Conservation (phyloP, 2,888 invertebrate genomes). For the Pandemis corylana region DNA sequence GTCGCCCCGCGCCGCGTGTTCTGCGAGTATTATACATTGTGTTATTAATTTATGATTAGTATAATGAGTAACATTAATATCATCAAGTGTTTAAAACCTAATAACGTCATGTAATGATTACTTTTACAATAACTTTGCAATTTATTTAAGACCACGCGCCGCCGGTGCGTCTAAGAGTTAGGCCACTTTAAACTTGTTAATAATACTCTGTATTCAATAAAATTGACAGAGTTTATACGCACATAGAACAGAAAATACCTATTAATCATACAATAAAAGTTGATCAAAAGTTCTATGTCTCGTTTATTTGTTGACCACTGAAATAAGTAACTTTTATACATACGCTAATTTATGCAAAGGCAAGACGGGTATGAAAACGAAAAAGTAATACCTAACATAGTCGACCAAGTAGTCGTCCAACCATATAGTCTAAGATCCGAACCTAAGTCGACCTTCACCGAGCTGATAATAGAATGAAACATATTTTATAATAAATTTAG, state of each 20-base stretch:
- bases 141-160: conserved; percentile 4
- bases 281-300: conserved; percentile 49
- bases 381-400: too few species aligned
- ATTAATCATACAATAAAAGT: conserved; percentile 56
- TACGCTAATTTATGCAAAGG: too few species aligned
- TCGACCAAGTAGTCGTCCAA: too few species aligned
- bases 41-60: conserved; percentile 80
- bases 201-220: conserved; percentile 18
- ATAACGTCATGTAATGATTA: conserved; percentile 7
- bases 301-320: conserved; percentile 42
- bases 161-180: background rate
- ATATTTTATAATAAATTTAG: too few species aligned
- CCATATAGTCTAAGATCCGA: too few species aligned
- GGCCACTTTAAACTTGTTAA: background rate
- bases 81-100: conserved; percentile 20
- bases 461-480: too few species aligned
- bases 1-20: conserved; percentile 54
- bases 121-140: conserved; percentile 10
- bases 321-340: too few species aligned
- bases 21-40: conserved; percentile 76
- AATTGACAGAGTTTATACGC: conserved; percentile 47
- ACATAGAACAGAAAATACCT: conserved; percentile 50
- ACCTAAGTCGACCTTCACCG: too few species aligned
- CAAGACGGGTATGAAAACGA: too few species aligned
- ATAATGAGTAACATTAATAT: conserved; percentile 54